Conservation (phyloP, 2,113 vertebrate species). For the Brachyhypopomus occidentalis region DNA sequence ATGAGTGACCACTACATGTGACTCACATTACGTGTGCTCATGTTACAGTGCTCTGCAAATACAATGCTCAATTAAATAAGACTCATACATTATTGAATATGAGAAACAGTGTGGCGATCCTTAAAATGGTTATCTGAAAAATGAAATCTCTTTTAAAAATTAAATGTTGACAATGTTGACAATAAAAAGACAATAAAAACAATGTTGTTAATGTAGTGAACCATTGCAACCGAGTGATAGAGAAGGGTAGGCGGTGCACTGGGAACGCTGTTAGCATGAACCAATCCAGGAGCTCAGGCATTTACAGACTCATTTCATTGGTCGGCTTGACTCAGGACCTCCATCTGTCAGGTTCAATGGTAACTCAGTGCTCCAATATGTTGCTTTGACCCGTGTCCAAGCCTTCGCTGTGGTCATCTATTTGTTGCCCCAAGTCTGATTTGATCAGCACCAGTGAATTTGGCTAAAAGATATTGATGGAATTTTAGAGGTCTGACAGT, state of each 20-base stretch:
- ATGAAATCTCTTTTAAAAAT: background rate
- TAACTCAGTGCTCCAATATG: slow-evolving; percentile 37
- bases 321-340: slow-evolving; percentile 18
- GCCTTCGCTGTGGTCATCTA: slow-evolving; percentile 18
- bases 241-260: background rate
- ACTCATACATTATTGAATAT: background rate
- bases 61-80: background rate
- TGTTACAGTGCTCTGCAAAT: background rate
- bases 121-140: slow-evolving; percentile 1
- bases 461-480: background rate
- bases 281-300: slow-evolving; percentile 24
- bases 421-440: slow-evolving; percentile 16
- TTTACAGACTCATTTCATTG: slow-evolving; percentile 25
- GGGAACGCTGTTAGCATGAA: background rate
- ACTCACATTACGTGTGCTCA: background rate
- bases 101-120: background rate
- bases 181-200: no score
- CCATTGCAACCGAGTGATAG: background rate
- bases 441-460: slow-evolving; percentile 27
- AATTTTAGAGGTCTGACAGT: slow-evolving; percentile 9
- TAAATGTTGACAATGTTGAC: background rate
- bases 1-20: background rate
- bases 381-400: slow-evolving; percentile 26
- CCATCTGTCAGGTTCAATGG: slow-evolving; percentile 44
- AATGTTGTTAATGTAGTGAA: background rate